Percentiles rank a stretch among this genome's conserved stretches.
These are phyloP conservation scores for Matsumyia berberina DNA, from an alignment of 2,888 invertebrate species.

Conservation along the genomic window DNA sequence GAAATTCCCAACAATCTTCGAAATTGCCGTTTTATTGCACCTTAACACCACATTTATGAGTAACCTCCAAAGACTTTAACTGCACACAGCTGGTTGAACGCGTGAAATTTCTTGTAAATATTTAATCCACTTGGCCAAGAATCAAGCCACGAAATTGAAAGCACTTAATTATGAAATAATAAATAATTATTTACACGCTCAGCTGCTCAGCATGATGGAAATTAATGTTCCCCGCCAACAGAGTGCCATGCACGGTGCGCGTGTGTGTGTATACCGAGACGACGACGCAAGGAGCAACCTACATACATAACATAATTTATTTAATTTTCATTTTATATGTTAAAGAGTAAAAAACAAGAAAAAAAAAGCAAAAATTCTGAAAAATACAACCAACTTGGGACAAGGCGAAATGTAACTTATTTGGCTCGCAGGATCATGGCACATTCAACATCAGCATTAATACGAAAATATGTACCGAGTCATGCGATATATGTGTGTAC, in stretches of 20 bases:
- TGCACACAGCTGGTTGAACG: not conserved
- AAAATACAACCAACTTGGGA: slow-evolving; percentile 46
- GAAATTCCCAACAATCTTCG: too few relatives aligned
- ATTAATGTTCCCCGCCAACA: slow-evolving; percentile 32
- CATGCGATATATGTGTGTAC: slow-evolving; percentile 2
- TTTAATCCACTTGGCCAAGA: slow-evolving; percentile 22
- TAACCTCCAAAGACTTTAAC: not conserved
- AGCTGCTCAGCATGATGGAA: slow-evolving; percentile 43
- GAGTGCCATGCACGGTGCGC: not conserved
- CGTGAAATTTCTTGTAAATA: slow-evolving; percentile 3
- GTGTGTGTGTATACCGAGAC: not conserved
- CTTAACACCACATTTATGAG: too few relatives aligned
- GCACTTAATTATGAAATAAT: slow-evolving; percentile 62
- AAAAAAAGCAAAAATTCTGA: not conserved
- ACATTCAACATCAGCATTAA: slow-evolving; percentile 58
- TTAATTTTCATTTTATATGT: slow-evolving; percentile 64
- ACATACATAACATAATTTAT: slow-evolving; percentile 49
- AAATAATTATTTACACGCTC: slow-evolving; percentile 60
- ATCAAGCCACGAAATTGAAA: slow-evolving; percentile 45
- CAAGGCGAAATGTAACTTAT: slow-evolving; percentile 54
- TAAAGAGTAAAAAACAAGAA: slow-evolving; percentile 21
- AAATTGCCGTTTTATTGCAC: too few relatives aligned
- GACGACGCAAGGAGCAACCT: not conserved
- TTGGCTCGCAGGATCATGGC: slow-evolving; percentile 45
- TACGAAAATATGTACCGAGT: slow-evolving; percentile 30